Evolutionary conservation across 2,888 invertebrate genomes (phyloP).

Genomic region (Peribatodes rhomboidaria): DNA sequence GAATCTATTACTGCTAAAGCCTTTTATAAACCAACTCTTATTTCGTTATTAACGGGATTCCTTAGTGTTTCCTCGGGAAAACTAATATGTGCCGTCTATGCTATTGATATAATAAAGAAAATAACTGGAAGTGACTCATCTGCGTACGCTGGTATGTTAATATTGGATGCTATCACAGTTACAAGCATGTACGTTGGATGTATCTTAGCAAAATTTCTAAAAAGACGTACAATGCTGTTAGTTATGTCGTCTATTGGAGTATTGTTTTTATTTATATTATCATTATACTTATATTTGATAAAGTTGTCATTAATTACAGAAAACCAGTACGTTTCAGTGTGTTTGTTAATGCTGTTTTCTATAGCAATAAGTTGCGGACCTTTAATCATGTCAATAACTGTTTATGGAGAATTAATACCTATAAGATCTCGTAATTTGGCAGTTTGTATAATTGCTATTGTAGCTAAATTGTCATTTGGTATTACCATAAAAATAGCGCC

Average conservation of each 20-base stretch:
- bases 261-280: constrained; percentile 49
- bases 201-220: constrained; percentile 48
- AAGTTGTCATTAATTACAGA: constrained; percentile 46
- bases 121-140: constrained; percentile 55
- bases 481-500: constrained; percentile 54
- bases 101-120: constrained; percentile 61
- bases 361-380: constrained; percentile 58
- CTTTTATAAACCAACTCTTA: constrained; percentile 57
- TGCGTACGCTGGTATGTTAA: constrained; percentile 62
- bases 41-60: constrained; percentile 45
- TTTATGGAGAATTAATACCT: constrained; percentile 56
- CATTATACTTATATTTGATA: constrained; percentile 54
- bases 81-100: constrained; percentile 58
- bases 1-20: constrained; percentile 42
- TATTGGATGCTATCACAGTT: constrained; percentile 64
- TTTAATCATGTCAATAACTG: constrained; percentile 48
- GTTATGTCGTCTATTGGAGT: constrained; percentile 45
- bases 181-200: constrained; percentile 56
- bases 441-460: constrained; percentile 39
- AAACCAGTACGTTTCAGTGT: constrained; percentile 50
- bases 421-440: constrained; percentile 52
- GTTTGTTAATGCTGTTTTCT: constrained; percentile 51
- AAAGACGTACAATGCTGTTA: constrained; percentile 54
- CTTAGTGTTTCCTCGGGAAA: constrained; percentile 56
- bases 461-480: constrained; percentile 31